Evolutionary conservation across 2,888 invertebrate species (phyloP).

Genomic region (Leptogaster cylindrica): DNA sequence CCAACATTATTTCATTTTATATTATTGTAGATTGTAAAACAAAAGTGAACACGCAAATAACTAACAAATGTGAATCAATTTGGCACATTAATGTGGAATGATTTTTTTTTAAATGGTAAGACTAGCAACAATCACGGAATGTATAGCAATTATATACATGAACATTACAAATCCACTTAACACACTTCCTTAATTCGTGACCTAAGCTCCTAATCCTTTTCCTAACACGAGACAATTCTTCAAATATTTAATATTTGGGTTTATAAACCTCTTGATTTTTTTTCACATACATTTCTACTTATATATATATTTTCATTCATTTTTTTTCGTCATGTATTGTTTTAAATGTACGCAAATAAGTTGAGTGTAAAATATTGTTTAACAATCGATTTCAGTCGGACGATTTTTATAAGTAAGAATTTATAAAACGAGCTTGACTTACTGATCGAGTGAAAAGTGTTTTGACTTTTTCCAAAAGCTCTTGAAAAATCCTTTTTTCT

Average conservation of each 20-base stretch:
- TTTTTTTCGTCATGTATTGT: background rate
- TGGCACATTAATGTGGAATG: slow-evolving; percentile 18
- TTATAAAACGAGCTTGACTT: slow-evolving; percentile 55
- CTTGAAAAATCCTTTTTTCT: slow-evolving; percentile 88
- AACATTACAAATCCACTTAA: background rate
- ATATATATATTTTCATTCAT: background rate
- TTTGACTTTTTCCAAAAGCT: slow-evolving; percentile 88
- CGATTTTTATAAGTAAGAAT: slow-evolving; percentile 5
- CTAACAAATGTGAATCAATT: no score
- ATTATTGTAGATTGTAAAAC: no score
- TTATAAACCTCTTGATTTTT: no score
- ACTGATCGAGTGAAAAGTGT: slow-evolving; percentile 86
- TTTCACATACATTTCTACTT: background rate
- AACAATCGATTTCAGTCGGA: slow-evolving; percentile 17
- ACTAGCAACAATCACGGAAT: slow-evolving; percentile 24
- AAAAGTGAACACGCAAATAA: no score
- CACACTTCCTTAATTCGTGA: background rate
- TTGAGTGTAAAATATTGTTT: background rate
- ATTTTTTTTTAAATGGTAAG: slow-evolving; percentile 18
- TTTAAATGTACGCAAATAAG: background rate
- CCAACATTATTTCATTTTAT: no score
- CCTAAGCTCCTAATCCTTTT: background rate
- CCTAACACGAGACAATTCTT: background rate
- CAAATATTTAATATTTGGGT: no score
- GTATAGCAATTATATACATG: slow-evolving; percentile 14